A percentile compares a stretch with the other conserved stretches of the same genome.
Conservation (phyloP, 1,140 invertebrate species). For the Eupristina koningsbergeri region DNA sequence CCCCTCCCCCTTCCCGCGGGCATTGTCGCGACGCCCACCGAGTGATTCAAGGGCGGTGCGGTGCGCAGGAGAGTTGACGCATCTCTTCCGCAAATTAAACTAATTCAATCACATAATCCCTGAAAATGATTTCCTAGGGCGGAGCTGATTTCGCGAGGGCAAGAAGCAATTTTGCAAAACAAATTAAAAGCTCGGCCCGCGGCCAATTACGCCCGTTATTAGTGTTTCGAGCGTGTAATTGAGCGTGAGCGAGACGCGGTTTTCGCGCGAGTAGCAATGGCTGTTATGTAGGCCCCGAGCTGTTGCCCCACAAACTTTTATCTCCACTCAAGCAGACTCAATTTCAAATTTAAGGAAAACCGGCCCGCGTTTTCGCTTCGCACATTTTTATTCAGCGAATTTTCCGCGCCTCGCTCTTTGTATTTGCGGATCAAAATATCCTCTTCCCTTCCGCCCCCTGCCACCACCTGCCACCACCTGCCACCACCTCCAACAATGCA, state of each 20-base stretch:
- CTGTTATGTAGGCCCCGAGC: background rate
- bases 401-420: no score
- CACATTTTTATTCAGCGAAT: no score
- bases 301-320: background rate
- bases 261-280: slow-evolving; percentile 28
- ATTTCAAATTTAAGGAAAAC: background rate
- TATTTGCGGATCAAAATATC: background rate
- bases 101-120: slow-evolving; percentile 41
- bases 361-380: no score
- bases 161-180: slow-evolving; percentile 31
- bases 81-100: background rate
- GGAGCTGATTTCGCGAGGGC: background rate
- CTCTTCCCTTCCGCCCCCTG: background rate
- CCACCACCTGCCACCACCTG: background rate
- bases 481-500: background rate
- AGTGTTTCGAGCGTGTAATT: slow-evolving; percentile 28
- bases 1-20: background rate
- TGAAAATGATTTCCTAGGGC: slow-evolving; percentile 36
- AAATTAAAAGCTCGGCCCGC: slow-evolving; percentile 40
- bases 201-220: slow-evolving; percentile 24
- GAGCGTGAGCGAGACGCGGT: slow-evolving; percentile 42
- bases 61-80: no score
- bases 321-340: background rate
- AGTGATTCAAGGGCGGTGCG: background rate
- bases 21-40: slow-evolving; percentile 22